A percentile compares a stretch with the other conserved stretches of the same genome.
Evolutionary conservation across 2,888 invertebrate genomes (phyloP).

Genomic region (Ormyrus thymus): DNA sequence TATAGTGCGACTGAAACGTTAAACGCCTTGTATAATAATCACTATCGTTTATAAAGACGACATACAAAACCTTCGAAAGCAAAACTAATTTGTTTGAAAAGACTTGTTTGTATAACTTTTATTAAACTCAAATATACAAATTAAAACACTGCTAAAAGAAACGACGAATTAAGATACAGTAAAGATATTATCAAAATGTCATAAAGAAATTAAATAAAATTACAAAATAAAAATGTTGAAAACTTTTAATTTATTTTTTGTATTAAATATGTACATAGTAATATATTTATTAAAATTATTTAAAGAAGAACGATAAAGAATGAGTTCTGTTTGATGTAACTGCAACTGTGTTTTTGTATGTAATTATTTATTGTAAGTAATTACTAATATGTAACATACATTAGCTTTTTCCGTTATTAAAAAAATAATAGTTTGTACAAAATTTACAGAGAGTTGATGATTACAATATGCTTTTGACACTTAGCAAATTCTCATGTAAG

Average conservation of each 20-base stretch:
- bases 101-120: too few relatives aligned
- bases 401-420: constrained; percentile 29
- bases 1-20: too few relatives aligned
- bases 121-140: too few relatives aligned
- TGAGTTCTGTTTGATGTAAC: constrained; percentile 19
- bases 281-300: constrained; percentile 25
- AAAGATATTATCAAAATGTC: too few relatives aligned
- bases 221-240: constrained; percentile 25
- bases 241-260: constrained; percentile 43
- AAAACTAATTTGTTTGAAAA: too few relatives aligned
- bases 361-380: constrained; percentile 34
- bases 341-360: constrained; percentile 19
- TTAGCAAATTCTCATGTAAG: constrained; percentile 25
- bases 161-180: too few relatives aligned
- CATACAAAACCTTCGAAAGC: too few relatives aligned
- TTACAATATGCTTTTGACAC: constrained; percentile 18
- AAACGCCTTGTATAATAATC: too few relatives aligned
- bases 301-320: constrained; percentile 30
- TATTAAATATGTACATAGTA: constrained; percentile 41
- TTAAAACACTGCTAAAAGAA: too few relatives aligned
- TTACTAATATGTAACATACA: constrained; percentile 22
- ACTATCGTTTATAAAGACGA: too few relatives aligned
- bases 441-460: constrained; percentile 38
- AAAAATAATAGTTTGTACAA: constrained; percentile 44
- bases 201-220: not conserved